Conservation (phyloP, 35 echinoderm and acorn worm genomes). For the Ophioderma brevispina region DNA sequence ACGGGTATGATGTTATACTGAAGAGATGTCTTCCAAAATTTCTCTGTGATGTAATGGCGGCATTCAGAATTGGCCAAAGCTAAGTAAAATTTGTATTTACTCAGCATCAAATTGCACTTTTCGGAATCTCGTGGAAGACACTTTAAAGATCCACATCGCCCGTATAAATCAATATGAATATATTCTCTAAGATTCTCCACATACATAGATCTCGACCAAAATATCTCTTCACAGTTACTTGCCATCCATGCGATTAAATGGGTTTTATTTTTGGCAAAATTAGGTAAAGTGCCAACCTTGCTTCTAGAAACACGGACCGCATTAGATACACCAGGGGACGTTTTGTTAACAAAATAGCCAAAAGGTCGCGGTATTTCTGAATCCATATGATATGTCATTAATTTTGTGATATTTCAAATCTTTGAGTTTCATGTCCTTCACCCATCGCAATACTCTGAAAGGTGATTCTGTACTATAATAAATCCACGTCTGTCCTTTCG, state of each 20-base stretch:
- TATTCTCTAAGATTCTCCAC: constrained; percentile 34
- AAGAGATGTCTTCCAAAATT: constrained; percentile 67
- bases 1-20: constrained; percentile 55
- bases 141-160: constrained; percentile 42
- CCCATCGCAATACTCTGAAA: constrained; percentile 63
- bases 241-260: constrained; percentile 65
- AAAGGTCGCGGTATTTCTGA: constrained; percentile 73
- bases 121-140: constrained; percentile 37
- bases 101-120: constrained; percentile 36
- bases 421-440: constrained; percentile 30
- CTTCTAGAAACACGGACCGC: no score
- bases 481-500: constrained; percentile 73
- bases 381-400: constrained; percentile 81
- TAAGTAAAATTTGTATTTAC: constrained; percentile 71
- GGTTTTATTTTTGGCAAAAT: constrained; percentile 36
- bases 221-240: constrained; percentile 58
- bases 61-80: constrained; percentile 73
- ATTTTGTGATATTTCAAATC: constrained; percentile 74
- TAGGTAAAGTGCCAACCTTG: no score
- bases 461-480: constrained; percentile 81
- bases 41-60: constrained; percentile 84
- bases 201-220: constrained; percentile 64
- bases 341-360: constrained; percentile 11
- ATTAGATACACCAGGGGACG: background rate
- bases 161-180: constrained; percentile 59